phyloP scores from a whole-genome alignment of 2,797 vertebrate species.

The Gymnopithys bicolor region DNA sequence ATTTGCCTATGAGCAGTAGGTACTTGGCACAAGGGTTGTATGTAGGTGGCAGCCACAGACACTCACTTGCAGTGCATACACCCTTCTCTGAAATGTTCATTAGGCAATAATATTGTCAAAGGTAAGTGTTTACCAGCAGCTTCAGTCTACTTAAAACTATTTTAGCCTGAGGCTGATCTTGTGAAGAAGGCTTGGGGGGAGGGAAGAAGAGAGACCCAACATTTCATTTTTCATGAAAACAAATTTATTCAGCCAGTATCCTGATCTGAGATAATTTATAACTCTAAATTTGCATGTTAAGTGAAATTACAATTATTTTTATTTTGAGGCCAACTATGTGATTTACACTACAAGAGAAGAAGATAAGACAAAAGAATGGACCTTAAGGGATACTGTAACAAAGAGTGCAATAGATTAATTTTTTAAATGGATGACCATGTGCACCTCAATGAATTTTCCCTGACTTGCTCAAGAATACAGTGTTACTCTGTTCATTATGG shows the following conservation, averaged over 20 bases:
- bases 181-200: constrained; percentile 10
- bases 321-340: constrained; percentile 14
- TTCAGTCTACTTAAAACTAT: constrained; percentile 34
- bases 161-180: constrained; percentile 23
- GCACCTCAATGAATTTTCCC: background rate
- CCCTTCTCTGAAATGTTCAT: constrained; percentile 53
- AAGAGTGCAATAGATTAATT: background rate
- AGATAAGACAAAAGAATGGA: background rate
- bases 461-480: background rate
- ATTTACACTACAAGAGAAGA: background rate
- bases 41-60: constrained; percentile 21
- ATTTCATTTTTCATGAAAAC: constrained; percentile 37
- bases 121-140: constrained; percentile 62
- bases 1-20: constrained; percentile 40
- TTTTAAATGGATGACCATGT: background rate
- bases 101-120: constrained; percentile 58
- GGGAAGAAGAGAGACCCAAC: background rate
- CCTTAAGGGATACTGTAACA: background rate
- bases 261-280: background rate
- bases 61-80: constrained; percentile 18
- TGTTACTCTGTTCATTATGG: background rate
- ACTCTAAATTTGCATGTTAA: constrained; percentile 45
- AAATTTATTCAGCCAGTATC: background rate
- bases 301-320: constrained; percentile 33
- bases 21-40: background rate